Base-by-base conservation (phyloP, 2,888 invertebrate species). In the Calephelis perditalis region DNA sequence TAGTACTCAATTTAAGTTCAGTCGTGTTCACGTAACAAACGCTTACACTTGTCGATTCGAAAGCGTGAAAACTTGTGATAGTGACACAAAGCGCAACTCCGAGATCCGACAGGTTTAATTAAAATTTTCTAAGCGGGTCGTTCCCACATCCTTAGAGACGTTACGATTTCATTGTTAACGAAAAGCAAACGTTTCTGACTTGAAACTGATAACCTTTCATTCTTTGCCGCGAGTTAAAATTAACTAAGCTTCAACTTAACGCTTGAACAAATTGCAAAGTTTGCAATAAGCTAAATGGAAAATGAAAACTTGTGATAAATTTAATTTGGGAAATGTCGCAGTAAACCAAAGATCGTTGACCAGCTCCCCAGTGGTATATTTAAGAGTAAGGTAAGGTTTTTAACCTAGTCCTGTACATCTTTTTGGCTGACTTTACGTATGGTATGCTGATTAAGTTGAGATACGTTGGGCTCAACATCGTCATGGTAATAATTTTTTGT, bases 41-140 rank as follows among this genome's bases (percentile, higher is more conserved):
- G 8, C 8, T 7, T 40, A 1, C 5, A 40, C 40, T 40, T 8
- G 7, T 40, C 6, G 8, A 40, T 40, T 40, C 40, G 40, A 40
- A 40, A 40, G 40, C 8, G 26, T 26, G 1, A 40, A 40, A 40
- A 7, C 8, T 40, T 8, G 8, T 40, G 40, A 40, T 40, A 40
- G 7, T 7, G 40, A 40, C 5, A 40, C 40, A 40, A 1, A 11
- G 10, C 49, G 49, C 49, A 10, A 10, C 4, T 49, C 49, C 5
- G 35, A 52, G 49, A 26, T 26, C 35, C 49, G 49, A 52, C 49
- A 52, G 49, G 35, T 52, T 52, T 52, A 52, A 52, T 52, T 52
- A 52, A 52, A 52, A 52, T 52, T 52, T 52, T 52, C 49, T 52
- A 52, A 52, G 49, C 49, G 49, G 26, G 5, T 52, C 10, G 49